Conservation (phyloP, 2,888 invertebrate genomes). For the Drosophila fulvimacula region DNA sequence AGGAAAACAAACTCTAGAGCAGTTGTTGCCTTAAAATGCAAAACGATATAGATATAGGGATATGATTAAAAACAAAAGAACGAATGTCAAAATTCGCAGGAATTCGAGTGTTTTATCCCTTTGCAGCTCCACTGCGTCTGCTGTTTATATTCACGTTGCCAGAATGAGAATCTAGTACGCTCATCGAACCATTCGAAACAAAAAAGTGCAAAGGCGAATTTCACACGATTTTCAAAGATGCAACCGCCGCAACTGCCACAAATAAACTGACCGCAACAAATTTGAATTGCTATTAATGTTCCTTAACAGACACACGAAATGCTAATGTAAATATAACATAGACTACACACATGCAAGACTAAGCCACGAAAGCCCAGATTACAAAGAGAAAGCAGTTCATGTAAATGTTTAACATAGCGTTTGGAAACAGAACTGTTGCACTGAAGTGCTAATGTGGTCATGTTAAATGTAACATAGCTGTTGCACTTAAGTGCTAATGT, state of each 20-base stretch:
- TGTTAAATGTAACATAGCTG: constrained; percentile 1
- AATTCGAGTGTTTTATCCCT: constrained; percentile 84
- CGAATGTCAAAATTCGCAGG: constrained; percentile 83
- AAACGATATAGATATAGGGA: constrained; percentile 84
- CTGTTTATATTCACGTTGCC: constrained; percentile 61
- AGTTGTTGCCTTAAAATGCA: constrained; percentile 73
- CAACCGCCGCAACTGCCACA: constrained; percentile 49
- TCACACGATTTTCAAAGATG: constrained; percentile 29
- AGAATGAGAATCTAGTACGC: constrained; percentile 40
- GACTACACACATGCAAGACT: neutral
- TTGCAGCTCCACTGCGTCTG: constrained; percentile 85
- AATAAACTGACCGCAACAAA: constrained; percentile 52
- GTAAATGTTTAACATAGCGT: neutral
- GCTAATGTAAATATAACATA: constrained; percentile 12
- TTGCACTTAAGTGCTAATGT: neutral
- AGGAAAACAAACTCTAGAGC: constrained; percentile 18
- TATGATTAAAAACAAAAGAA: constrained; percentile 83
- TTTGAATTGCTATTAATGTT: constrained; percentile 10
- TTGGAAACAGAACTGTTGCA: neutral
- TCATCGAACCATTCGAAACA: constrained; percentile 38
- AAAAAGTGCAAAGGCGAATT: constrained; percentile 2
- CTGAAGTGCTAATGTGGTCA: neutral
- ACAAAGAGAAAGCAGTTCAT: neutral
- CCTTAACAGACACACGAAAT: constrained; percentile 32
- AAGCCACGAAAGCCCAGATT: neutral